Evolutionary conservation across 2,797 vertebrate species (phyloP).

Genomic region (Bradypodion ventrale): DNA sequence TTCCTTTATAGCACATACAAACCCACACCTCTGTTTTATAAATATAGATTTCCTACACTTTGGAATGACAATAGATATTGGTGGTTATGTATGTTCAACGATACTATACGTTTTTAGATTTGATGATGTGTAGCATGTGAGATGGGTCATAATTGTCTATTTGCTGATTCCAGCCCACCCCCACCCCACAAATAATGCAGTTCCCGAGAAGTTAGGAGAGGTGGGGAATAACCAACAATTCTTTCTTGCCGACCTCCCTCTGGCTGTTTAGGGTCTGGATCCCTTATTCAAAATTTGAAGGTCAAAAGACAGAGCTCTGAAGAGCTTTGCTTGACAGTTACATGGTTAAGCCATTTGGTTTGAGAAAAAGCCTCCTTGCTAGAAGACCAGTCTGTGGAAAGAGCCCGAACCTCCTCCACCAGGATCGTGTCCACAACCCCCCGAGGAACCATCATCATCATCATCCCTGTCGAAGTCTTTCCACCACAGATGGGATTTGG

Average conservation of each 20-base stretch:
- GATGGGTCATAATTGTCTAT: background rate
- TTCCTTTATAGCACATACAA: too few species aligned
- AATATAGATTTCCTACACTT: background rate
- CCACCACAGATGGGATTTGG: conserved; percentile 76
- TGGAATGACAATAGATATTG: background rate
- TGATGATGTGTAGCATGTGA: background rate
- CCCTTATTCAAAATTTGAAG: background rate
- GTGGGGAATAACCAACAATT: too few species aligned
- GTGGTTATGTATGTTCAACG: too few species aligned
- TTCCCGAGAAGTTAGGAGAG: background rate
- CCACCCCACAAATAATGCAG: background rate
- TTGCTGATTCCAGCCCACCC: background rate
- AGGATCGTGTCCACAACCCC: conserved; percentile 72
- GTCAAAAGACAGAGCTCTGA: background rate
- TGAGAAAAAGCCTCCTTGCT: background rate
- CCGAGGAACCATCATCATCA: conserved; percentile 71
- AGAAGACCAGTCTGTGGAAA: conserved; percentile 80
- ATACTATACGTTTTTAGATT: background rate
- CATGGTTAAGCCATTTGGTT: too few species aligned
- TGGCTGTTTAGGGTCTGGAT: background rate
- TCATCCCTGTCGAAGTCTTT: conserved; percentile 79
- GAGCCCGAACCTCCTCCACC: conserved; percentile 63
- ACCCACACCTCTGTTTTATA: too few species aligned
- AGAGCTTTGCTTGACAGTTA: background rate
- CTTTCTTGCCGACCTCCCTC: background rate